Evolutionary conservation across 2,113 vertebrate species (phyloP).

Genomic region (Apodemus speciosus): DNA sequence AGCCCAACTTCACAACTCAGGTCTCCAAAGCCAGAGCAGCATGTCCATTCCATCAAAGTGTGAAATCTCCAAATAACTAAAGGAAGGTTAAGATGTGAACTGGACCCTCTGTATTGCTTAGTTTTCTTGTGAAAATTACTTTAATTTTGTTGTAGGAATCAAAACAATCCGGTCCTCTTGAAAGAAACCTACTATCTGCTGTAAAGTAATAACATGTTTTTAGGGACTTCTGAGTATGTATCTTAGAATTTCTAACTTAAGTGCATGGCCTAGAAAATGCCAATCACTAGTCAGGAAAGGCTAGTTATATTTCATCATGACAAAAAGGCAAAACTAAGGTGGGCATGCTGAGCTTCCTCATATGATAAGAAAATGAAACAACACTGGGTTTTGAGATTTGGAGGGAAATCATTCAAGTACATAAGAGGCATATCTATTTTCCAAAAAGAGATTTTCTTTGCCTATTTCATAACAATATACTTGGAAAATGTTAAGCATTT

Average conservation of each 20-base stretch:
- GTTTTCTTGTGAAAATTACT: conserved; percentile 70
- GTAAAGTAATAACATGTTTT: conserved; percentile 73
- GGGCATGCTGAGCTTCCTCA: neutral
- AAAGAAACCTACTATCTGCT: conserved; percentile 67
- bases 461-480: conserved; percentile 18
- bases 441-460: neutral
- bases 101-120: conserved; percentile 49
- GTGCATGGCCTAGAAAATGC: conserved; percentile 60
- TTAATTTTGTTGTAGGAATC: conserved; percentile 68
- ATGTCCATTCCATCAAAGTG: conserved; percentile 30
- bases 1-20: conserved; percentile 10
- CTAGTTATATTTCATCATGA: conserved; percentile 42
- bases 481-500: conserved; percentile 36
- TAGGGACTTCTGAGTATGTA: conserved; percentile 62
- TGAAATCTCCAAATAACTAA: conserved; percentile 62
- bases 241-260: conserved; percentile 71
- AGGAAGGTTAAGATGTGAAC: conserved; percentile 55
- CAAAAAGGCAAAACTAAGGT: conserved; percentile 47
- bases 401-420: conserved; percentile 6
- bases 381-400: conserved; percentile 14
- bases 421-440: neutral
- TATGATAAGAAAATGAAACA: neutral
- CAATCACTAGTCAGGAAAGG: conserved; percentile 45
- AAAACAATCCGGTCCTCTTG: conserved; percentile 69
- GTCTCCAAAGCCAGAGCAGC: conserved; percentile 49